Evolutionary conservation across 2,888 invertebrate species (phyloP).

Genomic region (Pachycephus smyrnensis): DNA sequence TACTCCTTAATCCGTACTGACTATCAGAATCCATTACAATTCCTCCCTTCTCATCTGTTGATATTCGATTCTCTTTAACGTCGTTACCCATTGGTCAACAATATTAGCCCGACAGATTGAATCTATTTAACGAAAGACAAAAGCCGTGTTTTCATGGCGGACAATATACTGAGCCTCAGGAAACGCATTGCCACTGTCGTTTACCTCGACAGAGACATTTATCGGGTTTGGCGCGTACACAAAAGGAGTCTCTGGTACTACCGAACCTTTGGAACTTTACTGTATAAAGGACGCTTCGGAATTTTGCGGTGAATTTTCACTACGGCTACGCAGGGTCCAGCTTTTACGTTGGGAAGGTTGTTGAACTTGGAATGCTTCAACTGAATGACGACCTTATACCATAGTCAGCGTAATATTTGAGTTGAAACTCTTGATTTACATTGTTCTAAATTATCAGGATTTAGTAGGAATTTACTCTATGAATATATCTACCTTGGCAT

Average conservation of each 20-base stretch:
- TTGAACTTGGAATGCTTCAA: neutral
- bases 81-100: no score
- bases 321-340: neutral
- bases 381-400: neutral
- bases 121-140: neutral
- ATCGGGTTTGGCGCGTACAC: neutral
- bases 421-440: neutral
- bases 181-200: neutral
- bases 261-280: neutral
- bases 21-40: no score
- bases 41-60: no score
- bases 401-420: neutral
- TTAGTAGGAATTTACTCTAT: neutral
- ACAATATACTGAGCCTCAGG: neutral
- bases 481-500: neutral
- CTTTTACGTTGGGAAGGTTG: neutral
- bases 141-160: neutral
- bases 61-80: no score
- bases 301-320: neutral
- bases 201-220: neutral
- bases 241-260: neutral
- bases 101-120: neutral
- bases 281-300: neutral
- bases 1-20: no score
- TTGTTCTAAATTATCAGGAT: neutral